phyloP scores from a whole-genome alignment of 92 coral and sea anemone genomes.

The Isaurus tuberculatus region DNA sequence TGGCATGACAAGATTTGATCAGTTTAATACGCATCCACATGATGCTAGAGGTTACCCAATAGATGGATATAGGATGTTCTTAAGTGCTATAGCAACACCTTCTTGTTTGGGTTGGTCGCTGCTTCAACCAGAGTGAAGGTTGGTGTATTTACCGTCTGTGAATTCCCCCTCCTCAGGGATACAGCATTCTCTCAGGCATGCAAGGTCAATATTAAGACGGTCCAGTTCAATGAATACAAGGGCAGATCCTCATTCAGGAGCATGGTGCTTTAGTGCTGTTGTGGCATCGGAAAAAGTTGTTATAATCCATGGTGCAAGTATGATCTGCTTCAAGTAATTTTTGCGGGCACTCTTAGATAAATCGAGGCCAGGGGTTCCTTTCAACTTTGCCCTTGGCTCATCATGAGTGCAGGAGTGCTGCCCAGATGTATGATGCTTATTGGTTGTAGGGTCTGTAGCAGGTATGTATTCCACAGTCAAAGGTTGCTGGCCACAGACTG shows the following conservation, averaged over 20 bases:
- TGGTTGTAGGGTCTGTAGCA: neutral
- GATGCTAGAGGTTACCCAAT: neutral
- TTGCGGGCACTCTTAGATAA: neutral
- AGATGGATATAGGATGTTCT: neutral
- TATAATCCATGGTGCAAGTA: neutral
- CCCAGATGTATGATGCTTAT: neutral
- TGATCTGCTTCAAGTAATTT: neutral
- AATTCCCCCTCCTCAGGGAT: neutral
- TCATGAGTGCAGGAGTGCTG: neutral
- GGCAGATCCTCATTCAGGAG: neutral
- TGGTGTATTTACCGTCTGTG: neutral
- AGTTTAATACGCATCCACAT: neutral
- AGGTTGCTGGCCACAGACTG: constrained; percentile 3
- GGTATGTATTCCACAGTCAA: neutral
- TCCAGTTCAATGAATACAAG: neutral
- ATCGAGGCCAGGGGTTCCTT: neutral
- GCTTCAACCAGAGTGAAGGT: neutral
- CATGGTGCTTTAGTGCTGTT: neutral
- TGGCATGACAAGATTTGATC: neutral
- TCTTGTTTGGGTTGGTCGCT: neutral
- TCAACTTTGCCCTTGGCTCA: neutral
- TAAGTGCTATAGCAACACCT: neutral
- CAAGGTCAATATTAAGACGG: neutral
- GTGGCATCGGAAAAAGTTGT: neutral
- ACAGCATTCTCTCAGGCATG: neutral